Evolutionary conservation across 2,797 vertebrate species (phyloP).

Genomic region (Octomys mimax): DNA sequence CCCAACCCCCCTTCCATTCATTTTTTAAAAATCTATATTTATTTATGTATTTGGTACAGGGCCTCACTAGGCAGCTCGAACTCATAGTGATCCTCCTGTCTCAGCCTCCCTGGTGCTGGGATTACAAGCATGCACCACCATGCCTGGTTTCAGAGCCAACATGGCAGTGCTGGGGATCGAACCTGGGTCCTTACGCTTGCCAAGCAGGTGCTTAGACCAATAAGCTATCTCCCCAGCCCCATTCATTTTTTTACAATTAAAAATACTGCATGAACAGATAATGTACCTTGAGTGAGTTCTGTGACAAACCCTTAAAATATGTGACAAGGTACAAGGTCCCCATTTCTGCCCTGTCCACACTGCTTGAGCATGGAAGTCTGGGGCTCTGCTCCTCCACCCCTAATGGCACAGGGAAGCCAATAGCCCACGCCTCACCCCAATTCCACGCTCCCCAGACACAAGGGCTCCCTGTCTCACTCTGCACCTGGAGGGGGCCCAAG

Average conservation of each 20-base stretch:
- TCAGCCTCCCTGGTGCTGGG: too few relatives aligned
- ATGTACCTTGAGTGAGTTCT: neutral
- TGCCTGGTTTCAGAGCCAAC: too few relatives aligned
- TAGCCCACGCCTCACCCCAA: neutral
- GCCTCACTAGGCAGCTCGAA: too few relatives aligned
- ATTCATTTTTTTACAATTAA: neutral
- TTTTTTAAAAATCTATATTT: neutral
- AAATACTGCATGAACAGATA: neutral
- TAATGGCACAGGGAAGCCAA: neutral
- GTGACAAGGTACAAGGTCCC: neutral
- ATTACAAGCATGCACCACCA: too few relatives aligned
- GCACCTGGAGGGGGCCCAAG: neutral
- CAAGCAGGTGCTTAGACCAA: too few relatives aligned
- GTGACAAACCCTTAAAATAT: neutral
- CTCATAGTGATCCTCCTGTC: too few relatives aligned
- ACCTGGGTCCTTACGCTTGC: too few relatives aligned
- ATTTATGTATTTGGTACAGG: too few relatives aligned
- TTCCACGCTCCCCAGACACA: neutral
- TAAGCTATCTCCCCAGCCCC: too few relatives aligned
- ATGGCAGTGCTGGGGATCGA: too few relatives aligned
- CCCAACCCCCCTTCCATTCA: too few relatives aligned
- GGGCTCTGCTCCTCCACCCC: neutral
- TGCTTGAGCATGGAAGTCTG: neutral
- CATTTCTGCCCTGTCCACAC: neutral
- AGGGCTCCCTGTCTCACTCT: neutral